These are phyloP conservation scores for Eupithecia centaureata DNA, from an alignment of 2,888 invertebrate genomes.

Conservation along the genomic window DNA sequence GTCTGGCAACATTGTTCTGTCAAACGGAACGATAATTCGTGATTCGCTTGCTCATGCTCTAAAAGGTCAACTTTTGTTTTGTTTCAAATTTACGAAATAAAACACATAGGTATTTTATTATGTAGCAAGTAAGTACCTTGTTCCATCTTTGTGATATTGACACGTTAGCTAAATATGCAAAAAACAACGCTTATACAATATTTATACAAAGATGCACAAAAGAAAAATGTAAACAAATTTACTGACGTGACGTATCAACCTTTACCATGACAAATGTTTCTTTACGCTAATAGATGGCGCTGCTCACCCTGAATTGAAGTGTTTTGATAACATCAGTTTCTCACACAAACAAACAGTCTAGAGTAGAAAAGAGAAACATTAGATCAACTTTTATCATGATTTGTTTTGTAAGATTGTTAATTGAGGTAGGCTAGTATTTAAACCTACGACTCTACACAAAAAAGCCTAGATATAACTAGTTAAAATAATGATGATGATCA, in stretches of 20 bases:
- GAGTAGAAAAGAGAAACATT: no score
- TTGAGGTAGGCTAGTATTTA: not conserved
- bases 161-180: not conserved
- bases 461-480: no score
- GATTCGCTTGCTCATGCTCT: not conserved
- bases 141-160: not conserved
- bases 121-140: not conserved
- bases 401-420: not conserved
- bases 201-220: not conserved
- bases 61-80: not conserved
- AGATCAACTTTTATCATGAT: no score
- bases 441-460: no score
- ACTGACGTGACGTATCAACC: not conserved
- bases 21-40: not conserved
- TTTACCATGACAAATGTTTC: not conserved
- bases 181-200: not conserved
- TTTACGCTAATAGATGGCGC: slow-evolving; percentile 1
- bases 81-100: not conserved
- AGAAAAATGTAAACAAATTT: slow-evolving; percentile 5
- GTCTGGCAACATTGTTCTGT: slow-evolving; percentile 28
- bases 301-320: not conserved
- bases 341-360: no score
- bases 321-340: no score
- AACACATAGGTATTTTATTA: not conserved
- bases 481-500: no score